Percentiles rank a stretch among this genome's conserved stretches.
Conservation (phyloP, 2,797 vertebrate genomes). For the Aselliscus stoliczkanus region DNA sequence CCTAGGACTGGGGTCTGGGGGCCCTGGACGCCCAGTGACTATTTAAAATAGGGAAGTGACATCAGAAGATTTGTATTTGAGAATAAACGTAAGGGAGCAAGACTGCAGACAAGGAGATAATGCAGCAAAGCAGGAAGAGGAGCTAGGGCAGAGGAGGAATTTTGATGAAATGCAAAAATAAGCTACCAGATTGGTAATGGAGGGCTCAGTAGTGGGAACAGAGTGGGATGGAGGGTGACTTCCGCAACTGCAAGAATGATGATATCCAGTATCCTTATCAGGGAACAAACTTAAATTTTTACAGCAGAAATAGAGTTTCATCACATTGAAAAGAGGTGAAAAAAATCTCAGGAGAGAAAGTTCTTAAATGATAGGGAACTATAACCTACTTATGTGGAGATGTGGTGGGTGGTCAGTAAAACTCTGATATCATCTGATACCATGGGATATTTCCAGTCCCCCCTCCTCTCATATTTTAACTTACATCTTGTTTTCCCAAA, state of each 20-base stretch:
- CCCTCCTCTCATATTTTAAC: neutral
- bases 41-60: neutral
- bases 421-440: neutral
- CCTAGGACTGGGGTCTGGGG: neutral
- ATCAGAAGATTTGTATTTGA: neutral
- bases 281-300: neutral
- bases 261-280: neutral
- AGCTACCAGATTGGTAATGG: neutral
- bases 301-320: neutral
- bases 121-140: neutral
- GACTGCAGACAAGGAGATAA: neutral
- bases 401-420: neutral
- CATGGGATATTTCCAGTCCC: constrained; percentile 16
- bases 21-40: neutral
- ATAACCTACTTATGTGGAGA: too few relatives aligned
- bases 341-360: neutral
- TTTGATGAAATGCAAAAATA: neutral
- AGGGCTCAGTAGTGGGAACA: too few relatives aligned
- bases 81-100: neutral
- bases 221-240: neutral
- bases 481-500: neutral
- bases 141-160: neutral
- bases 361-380: neutral
- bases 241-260: neutral
- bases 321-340: neutral